phyloP scores from a whole-genome alignment of 2,888 invertebrate genomes.

The Nezara viridula region DNA sequence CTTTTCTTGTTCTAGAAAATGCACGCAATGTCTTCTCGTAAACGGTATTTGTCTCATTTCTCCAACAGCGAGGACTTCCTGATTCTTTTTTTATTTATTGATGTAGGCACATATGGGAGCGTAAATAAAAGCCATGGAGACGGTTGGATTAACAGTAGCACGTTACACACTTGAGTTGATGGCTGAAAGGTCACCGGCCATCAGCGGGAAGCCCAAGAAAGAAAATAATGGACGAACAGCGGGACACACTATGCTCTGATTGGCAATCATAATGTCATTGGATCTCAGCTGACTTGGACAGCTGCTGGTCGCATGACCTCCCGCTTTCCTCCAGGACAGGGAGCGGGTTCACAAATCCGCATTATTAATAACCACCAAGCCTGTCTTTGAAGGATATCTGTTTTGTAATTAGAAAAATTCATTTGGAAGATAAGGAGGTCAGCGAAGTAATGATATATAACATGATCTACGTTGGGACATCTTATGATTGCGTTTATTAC shows the following conservation, averaged over 20 bases:
- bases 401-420: neutral
- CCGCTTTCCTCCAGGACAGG: neutral
- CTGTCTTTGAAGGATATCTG: neutral
- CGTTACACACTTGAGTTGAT: conserved; percentile 23
- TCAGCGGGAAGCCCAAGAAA: conserved; percentile 1
- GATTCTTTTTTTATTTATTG: neutral
- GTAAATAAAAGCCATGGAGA: conserved; percentile 6
- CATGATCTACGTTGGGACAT: too few species aligned
- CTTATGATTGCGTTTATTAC: too few species aligned
- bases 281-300: neutral
- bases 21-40: too few species aligned
- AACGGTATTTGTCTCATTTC: too few species aligned
- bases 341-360: neutral
- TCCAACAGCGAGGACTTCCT: neutral
- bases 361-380: neutral
- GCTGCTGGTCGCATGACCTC: neutral
- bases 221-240: conserved; percentile 1
- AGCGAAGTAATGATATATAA: neutral
- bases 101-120: neutral
- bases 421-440: neutral
- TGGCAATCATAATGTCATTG: conserved; percentile 7
- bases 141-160: conserved; percentile 28
- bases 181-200: neutral
- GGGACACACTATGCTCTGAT: conserved; percentile 16
- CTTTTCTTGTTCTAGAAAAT: too few species aligned